Percentiles rank a stretch among this genome's conserved stretches.
Conservation (phyloP, 1,140 invertebrate genomes). For the Sminthurides bifidus region DNA sequence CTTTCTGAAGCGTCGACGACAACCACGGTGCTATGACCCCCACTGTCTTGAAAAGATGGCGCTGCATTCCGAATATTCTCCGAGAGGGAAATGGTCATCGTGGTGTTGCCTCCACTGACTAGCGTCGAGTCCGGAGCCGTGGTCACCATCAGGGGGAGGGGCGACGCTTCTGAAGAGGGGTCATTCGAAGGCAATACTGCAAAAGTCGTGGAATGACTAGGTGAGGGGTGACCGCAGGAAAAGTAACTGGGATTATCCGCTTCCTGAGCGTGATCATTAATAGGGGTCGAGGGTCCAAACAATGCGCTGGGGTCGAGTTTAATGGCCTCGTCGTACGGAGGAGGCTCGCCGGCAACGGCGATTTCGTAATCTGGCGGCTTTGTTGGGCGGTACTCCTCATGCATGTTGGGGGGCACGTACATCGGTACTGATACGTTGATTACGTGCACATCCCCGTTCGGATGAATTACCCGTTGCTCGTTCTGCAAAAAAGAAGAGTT, state of each 20-base stretch:
- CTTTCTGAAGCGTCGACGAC: neutral
- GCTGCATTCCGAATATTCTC: no score
- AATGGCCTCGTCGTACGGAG: constrained; percentile 60
- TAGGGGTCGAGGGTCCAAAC: neutral
- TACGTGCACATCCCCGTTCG: constrained; percentile 22
- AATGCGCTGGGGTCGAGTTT: constrained; percentile 46
- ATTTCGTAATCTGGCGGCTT: constrained; percentile 62
- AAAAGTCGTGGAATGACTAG: neutral
- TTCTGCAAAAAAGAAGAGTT: no score
- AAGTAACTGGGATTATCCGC: neutral
- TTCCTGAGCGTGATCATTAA: neutral
- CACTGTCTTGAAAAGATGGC: no score
- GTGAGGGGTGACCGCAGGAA: constrained; percentile 1
- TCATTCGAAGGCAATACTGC: no score
- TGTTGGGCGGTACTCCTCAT: constrained; percentile 20
- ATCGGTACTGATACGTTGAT: constrained; percentile 31
- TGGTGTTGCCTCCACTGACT: neutral
- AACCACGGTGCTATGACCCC: neutral
- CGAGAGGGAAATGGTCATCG: no score
- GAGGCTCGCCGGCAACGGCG: constrained; percentile 49
- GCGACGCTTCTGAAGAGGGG: no score
- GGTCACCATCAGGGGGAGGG: neutral
- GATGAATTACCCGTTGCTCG: no score
- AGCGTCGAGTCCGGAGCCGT: neutral
- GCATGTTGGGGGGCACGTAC: constrained; percentile 27